Conservation (phyloP, 2,113 vertebrate species). For the Boulengeromyrus knoepffleri region DNA sequence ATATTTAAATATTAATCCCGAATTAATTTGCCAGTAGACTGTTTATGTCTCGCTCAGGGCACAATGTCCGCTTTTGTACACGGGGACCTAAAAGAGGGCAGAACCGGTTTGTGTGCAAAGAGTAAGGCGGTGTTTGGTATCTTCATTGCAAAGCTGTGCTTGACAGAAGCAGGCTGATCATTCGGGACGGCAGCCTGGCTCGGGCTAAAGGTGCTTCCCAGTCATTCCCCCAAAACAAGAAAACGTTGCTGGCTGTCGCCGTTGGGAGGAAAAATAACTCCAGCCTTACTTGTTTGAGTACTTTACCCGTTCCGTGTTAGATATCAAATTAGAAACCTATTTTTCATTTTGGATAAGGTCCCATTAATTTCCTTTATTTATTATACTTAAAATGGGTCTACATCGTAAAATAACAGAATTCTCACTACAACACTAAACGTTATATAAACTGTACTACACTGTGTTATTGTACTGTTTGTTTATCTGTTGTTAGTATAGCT, state of each 20-base stretch:
- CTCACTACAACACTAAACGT: background rate
- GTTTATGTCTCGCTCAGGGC: background rate
- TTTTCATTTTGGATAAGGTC: background rate
- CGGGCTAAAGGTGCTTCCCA: background rate
- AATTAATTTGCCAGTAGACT: background rate
- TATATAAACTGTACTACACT: background rate
- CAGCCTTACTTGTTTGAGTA: background rate
- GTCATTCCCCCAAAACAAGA: background rate
- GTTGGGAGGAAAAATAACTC: background rate
- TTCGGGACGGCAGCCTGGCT: background rate
- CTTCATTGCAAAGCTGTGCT: background rate
- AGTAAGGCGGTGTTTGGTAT: background rate
- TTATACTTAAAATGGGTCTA: background rate
- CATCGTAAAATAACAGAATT: background rate
- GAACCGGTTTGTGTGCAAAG: background rate
- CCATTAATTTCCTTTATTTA: background rate
- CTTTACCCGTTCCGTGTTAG: background rate
- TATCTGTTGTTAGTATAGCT: background rate
- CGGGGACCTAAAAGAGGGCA: background rate
- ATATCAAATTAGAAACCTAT: background rate
- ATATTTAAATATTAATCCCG: background rate
- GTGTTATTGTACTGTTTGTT: background rate
- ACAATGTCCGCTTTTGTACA: background rate
- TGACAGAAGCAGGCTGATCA: background rate
- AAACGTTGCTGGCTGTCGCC: background rate